A percentile compares a stretch with the other conserved stretches of the same genome.
Conservation (phyloP, 2,113 vertebrate species). For the Stegastes partitus region DNA sequence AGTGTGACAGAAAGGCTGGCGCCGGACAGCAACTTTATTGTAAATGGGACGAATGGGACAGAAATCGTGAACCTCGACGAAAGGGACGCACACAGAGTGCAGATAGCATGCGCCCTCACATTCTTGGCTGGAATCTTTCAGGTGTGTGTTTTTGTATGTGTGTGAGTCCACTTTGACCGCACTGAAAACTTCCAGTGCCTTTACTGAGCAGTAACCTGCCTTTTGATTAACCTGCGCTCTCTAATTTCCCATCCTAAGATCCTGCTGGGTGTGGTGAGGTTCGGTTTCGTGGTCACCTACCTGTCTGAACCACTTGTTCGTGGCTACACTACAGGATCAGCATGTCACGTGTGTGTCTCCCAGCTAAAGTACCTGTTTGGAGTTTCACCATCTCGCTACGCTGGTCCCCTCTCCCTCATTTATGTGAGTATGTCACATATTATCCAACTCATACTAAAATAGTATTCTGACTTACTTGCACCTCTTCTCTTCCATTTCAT, state of each 20-base stretch:
- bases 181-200: background rate
- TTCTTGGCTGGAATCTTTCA: conserved; percentile 90
- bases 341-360: conserved; percentile 90
- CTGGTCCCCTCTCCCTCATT: conserved; percentile 89
- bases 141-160: conserved; percentile 75
- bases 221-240: background rate
- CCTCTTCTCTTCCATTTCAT: background rate
- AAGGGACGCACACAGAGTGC: conserved; percentile 80
- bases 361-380: conserved; percentile 95
- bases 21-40: conserved; percentile 79
- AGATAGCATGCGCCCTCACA: conserved; percentile 88
- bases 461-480: background rate
- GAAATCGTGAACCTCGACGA: conserved; percentile 41
- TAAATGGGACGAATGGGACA: conserved; percentile 81
- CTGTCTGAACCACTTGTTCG: conserved; percentile 94
- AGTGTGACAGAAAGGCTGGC: conserved; percentile 88
- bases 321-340: conserved; percentile 92
- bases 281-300: conserved; percentile 96
- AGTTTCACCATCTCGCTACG: conserved; percentile 76
- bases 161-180: background rate
- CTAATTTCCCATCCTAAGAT: conserved; percentile 81
- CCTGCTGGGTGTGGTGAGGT: conserved; percentile 90
- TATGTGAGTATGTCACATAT: conserved; percentile 86
- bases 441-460: background rate
- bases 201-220: background rate